Evolutionary conservation across 2,113 vertebrate species (phyloP), one percentile per base, ranked within the genome.

Genomic region (Psittacula cyanocephala): DNA sequence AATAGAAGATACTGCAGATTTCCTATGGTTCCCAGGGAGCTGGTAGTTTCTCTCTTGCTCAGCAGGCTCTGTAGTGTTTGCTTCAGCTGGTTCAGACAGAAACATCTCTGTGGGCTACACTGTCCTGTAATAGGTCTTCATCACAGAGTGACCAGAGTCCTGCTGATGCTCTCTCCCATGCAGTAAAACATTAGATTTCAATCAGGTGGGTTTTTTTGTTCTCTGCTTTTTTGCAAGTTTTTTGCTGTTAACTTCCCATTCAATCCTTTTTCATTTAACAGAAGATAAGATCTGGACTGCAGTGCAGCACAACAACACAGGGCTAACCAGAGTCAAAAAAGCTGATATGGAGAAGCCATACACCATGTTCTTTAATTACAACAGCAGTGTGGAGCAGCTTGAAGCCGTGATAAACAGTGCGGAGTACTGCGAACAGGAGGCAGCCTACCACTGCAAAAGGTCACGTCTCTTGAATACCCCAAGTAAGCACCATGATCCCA

Each of bases 271-370:
- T 72, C 83, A 20, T 92, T 96, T 86, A 67, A 95, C 96, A 99
- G 99, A 99, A 86, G 98, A 99, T 87, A 99, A 98, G 96, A 98
- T 99, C 79, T 99, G 99, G 99, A 99, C 99, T 2, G 96, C 98
- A 2, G 86, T 99, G 89, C 93, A 97, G 24, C 99, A 99, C 97
- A 99, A 99, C 98, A 98, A 89, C 96, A 98, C 98, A 1, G 97
- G 98, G 64, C 96, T 99, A 14, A 98, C 98, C 55, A 97, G 84
- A 6, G 98, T 99, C 55, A 98, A 70, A 65, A 98, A 98, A 37
- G 97, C 98, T 9, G 96, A 94, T 10, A 85, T 96, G 0, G 96
- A 97, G 91, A 98, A 97, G 37, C 99, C 99, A 1, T 98, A 99
- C 72, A 23, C 97, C 74, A 98, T 98, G 97, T 97, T 69, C 84